phyloP scores from a whole-genome alignment of 2,797 vertebrate species.

The Myotis pilosus region DNA sequence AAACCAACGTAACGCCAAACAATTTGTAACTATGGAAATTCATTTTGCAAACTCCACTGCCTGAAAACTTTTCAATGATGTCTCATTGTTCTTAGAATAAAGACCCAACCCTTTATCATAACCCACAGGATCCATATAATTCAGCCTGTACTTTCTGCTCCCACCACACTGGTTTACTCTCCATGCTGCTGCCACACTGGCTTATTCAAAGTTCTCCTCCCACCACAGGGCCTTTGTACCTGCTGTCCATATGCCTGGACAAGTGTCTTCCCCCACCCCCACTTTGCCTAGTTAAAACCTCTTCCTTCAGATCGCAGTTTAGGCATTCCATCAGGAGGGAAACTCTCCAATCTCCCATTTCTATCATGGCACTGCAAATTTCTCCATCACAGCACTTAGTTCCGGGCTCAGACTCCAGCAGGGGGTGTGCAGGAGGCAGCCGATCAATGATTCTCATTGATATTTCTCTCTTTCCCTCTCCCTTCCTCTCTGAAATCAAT shows the following conservation, averaged over 20 bases:
- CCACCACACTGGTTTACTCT: not conserved
- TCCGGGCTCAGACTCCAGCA: not conserved
- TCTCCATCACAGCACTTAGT: not conserved
- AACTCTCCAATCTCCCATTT: not conserved
- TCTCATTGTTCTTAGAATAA: not conserved
- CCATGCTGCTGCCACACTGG: not conserved
- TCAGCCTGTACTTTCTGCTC: not conserved
- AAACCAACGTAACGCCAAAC: not conserved
- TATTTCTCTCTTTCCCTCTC: no score
- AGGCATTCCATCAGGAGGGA: not conserved
- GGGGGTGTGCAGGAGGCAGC: no score
- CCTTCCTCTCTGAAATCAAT: no score
- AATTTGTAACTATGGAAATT: not conserved
- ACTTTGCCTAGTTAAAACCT: not conserved
- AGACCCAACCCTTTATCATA: not conserved
- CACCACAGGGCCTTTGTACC: not conserved
- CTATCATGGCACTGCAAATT: not conserved
- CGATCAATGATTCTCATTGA: no score
- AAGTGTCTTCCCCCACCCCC: not conserved
- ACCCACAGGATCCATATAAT: not conserved
- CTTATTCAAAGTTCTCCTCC: not conserved
- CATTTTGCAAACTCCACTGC: not conserved
- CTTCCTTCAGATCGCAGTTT: not conserved
- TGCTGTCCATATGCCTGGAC: not conserved
- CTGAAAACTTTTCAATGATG: not conserved